Evolutionary conservation across 92 coral and sea anemone species (phyloP).

Genomic region (Anthopleura xanthogrammica): DNA sequence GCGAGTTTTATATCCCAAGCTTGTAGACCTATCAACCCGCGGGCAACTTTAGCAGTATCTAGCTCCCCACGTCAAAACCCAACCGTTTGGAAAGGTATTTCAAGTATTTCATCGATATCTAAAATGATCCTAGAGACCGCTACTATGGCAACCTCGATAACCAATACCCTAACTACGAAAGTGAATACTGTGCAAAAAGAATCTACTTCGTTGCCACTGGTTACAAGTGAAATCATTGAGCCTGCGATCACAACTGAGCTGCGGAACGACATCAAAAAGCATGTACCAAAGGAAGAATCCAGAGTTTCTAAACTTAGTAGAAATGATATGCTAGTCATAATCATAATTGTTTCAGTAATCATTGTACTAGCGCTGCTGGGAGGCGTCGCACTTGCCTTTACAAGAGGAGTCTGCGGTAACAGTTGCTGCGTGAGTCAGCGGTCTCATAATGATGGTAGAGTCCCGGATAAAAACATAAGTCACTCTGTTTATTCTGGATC

Average conservation of each 20-base stretch:
- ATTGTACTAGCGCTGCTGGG: constrained; percentile 58
- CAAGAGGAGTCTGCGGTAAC: constrained; percentile 60
- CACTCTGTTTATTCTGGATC: constrained; percentile 82
- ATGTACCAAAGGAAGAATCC: constrained; percentile 32
- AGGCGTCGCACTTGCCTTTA: constrained; percentile 57
- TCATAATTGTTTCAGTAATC: constrained; percentile 57
- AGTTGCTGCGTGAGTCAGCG: constrained; percentile 58
- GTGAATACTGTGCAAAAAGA: constrained; percentile 42
- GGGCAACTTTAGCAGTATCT: constrained; percentile 54
- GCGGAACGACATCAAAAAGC: constrained; percentile 48
- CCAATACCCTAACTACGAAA: constrained; percentile 30
- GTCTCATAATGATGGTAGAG: constrained; percentile 54
- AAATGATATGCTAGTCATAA: constrained; percentile 53
- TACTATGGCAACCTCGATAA: constrained; percentile 6
- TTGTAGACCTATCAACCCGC: constrained; percentile 63
- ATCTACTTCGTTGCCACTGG: constrained; percentile 27
- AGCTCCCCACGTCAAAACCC: constrained; percentile 20
- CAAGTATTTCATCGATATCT: constrained; percentile 1
- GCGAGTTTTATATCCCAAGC: constrained; percentile 56
- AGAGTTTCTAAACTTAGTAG: constrained; percentile 28
- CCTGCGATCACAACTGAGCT: constrained; percentile 26
- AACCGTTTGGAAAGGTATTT: not conserved
- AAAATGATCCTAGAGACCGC: constrained; percentile 3
- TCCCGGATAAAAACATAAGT: constrained; percentile 89
- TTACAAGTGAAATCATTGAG: not conserved